A percentile compares a stretch with the other conserved stretches of the same genome.
These are phyloP conservation scores for Erpobdella octoculata DNA, from an alignment of 2,888 invertebrate genomes.

Conservation along the genomic window DNA sequence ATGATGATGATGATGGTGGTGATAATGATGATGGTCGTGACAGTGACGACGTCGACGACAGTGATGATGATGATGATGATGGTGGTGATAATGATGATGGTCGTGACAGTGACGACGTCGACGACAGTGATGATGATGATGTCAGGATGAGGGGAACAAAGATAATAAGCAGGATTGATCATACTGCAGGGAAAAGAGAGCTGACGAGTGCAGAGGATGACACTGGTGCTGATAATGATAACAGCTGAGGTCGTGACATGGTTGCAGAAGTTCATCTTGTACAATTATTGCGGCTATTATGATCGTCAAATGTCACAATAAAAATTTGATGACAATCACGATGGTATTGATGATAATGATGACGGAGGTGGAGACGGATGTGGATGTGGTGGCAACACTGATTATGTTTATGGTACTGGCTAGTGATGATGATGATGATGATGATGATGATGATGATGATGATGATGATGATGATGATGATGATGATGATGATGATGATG, in stretches of 20 bases:
- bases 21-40: background rate
- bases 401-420: no score
- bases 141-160: background rate
- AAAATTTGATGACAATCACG: no score
- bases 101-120: background rate
- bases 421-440: background rate
- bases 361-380: no score
- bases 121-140: background rate
- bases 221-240: no score
- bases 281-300: no score
- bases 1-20: no score
- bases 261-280: no score
- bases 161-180: background rate
- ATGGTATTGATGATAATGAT: no score
- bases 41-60: background rate
- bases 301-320: no score
- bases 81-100: background rate
- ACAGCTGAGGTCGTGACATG: background rate
- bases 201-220: background rate
- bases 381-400: no score
- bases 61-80: background rate
- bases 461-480: background rate
- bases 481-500: constrained; percentile 5
- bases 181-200: background rate
- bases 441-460: background rate